Conservation (phyloP, 2,797 vertebrate species). For the Aeoliscus strigatus region DNA sequence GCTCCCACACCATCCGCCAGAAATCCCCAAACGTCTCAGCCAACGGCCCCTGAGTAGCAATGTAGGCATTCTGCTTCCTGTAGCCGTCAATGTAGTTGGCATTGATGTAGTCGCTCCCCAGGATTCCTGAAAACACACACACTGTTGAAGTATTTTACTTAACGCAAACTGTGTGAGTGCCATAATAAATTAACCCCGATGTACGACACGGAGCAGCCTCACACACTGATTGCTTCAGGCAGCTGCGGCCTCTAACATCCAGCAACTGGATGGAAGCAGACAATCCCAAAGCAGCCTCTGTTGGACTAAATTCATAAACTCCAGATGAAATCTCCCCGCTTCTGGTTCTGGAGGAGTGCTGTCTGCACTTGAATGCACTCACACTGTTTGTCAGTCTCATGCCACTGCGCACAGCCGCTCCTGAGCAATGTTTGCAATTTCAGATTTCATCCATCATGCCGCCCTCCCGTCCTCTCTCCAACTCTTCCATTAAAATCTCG, state of each 20-base stretch:
- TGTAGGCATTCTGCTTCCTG: slow-evolving; percentile 97
- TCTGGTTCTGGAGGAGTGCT: slow-evolving; percentile 44
- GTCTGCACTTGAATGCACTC: slow-evolving; percentile 58
- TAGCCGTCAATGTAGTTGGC: slow-evolving; percentile 98
- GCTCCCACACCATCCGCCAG: slow-evolving; percentile 99
- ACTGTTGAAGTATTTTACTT: slow-evolving; percentile 24
- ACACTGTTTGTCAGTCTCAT: slow-evolving; percentile 60
- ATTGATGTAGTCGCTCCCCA: slow-evolving; percentile 96
- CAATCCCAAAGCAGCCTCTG: slow-evolving; percentile 53
- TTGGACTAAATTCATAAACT: slow-evolving; percentile 56
- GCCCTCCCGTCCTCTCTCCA: not conserved
- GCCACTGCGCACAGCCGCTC: slow-evolving; percentile 52
- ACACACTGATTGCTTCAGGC: slow-evolving; percentile 36
- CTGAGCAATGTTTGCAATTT: slow-evolving; percentile 51
- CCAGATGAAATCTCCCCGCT: slow-evolving; percentile 56
- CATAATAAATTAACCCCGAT: slow-evolving; percentile 46
- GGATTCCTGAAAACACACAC: slow-evolving; percentile 76
- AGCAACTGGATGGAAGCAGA: slow-evolving; percentile 47
- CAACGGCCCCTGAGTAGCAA: slow-evolving; percentile 92
- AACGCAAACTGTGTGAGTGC: slow-evolving; percentile 29
- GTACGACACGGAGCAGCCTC: slow-evolving; percentile 44
- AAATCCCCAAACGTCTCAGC: slow-evolving; percentile 95
- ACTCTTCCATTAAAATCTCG: slow-evolving; percentile 14
- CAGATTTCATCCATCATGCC: slow-evolving; percentile 55
- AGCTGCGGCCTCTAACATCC: slow-evolving; percentile 26